phyloP scores from a whole-genome alignment of 2,113 vertebrate genomes.

The Myrmecobius fasciatus region DNA sequence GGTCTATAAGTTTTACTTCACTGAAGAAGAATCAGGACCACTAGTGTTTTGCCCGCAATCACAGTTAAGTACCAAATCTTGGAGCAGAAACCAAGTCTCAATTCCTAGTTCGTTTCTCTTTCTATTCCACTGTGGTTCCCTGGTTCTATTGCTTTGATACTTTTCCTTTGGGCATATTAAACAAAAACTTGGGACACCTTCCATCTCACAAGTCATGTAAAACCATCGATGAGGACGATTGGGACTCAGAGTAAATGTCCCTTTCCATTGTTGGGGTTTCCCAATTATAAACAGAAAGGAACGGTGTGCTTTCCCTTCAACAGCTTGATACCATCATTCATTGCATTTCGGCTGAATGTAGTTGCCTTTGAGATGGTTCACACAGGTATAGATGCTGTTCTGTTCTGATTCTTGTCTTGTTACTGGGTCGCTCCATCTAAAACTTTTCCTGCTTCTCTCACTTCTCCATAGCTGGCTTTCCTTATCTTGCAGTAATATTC shows the following conservation, averaged over 20 bases:
- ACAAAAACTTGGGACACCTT: background rate
- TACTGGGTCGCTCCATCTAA: background rate
- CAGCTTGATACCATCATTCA: background rate
- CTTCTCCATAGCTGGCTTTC: background rate
- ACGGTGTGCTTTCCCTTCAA: background rate
- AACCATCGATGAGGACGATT: background rate
- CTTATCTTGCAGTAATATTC: background rate
- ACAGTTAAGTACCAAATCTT: background rate
- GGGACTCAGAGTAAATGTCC: background rate
- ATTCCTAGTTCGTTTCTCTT: background rate
- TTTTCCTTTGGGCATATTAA: background rate
- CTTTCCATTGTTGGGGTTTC: background rate
- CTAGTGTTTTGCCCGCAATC: background rate
- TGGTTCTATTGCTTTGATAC: background rate
- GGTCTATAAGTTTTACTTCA: background rate
- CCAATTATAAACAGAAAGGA: background rate
- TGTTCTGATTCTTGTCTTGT: background rate
- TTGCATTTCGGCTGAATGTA: background rate
- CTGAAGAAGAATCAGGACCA: background rate
- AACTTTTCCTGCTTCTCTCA: background rate
- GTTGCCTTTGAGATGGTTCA: background rate
- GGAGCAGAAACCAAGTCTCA: background rate
- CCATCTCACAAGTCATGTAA: background rate
- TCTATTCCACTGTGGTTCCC: background rate
- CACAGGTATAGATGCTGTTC: background rate